These are phyloP conservation scores for Gnathonemus echidnorhynchus DNA, from an alignment of 2,113 vertebrate species.

Conservation along the genomic window DNA sequence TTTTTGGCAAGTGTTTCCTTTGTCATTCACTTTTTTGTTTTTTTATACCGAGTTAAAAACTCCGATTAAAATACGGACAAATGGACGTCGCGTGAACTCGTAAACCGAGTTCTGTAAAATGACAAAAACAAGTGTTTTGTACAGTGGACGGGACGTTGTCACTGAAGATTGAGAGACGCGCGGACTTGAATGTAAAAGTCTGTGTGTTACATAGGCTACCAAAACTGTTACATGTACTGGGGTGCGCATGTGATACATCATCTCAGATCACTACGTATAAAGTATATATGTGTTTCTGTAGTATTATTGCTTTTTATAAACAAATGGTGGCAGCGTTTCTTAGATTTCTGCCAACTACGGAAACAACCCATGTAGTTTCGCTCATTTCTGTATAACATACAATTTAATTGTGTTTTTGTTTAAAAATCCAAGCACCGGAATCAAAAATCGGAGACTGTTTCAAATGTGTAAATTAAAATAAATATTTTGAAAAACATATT, in stretches of 20 bases:
- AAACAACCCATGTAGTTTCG: neutral
- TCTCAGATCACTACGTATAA: neutral
- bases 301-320: neutral
- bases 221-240: neutral
- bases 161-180: neutral
- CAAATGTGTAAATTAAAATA: no score
- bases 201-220: neutral
- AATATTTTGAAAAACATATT: neutral
- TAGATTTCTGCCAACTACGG: neutral
- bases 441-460: no score
- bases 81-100: neutral
- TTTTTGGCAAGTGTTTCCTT: neutral
- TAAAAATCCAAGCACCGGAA: no score
- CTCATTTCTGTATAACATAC: neutral
- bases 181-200: neutral
- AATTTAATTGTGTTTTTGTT: neutral
- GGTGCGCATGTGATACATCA: neutral
- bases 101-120: neutral
- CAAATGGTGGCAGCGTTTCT: neutral
- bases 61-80: neutral
- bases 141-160: neutral
- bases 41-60: neutral
- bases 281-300: neutral
- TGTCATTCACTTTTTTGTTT: neutral
- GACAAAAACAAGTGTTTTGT: neutral